phyloP scores from a whole-genome alignment of 2,888 invertebrate genomes.

The Conops quadrifasciatus region DNA sequence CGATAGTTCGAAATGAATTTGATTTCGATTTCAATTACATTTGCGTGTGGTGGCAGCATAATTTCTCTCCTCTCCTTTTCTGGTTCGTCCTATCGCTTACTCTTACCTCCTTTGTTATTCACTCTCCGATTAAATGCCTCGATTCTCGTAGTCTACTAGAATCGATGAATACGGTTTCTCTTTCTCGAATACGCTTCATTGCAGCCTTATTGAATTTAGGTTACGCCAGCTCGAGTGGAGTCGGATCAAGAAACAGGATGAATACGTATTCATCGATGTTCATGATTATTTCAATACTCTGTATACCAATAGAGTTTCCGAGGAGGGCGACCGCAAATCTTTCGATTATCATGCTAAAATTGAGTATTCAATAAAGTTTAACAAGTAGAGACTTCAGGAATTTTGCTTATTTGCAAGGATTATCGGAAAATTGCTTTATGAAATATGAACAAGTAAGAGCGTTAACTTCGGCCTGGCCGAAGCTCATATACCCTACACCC shows the following conservation, averaged over 20 bases:
- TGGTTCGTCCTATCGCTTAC: too few species aligned
- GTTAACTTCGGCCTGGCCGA: too few species aligned
- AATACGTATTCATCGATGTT: slow-evolving; percentile 4
- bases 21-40: slow-evolving; percentile 22
- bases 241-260: neutral
- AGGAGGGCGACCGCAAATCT: neutral
- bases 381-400: slow-evolving; percentile 11
- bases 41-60: neutral
- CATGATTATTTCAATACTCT: neutral
- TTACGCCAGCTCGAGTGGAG: slow-evolving; percentile 14
- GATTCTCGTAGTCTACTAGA: slow-evolving; percentile 1
- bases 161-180: neutral
- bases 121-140: neutral
- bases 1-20: slow-evolving; percentile 13
- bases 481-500: too few species aligned
- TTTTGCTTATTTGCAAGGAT: neutral
- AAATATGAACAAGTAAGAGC: too few species aligned
- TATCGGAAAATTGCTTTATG: neutral
- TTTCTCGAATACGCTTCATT: neutral
- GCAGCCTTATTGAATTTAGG: slow-evolving; percentile 15
- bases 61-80: neutral
- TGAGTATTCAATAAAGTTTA: neutral
- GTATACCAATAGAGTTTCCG: neutral
- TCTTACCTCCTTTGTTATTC: neutral
- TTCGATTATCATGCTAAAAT: neutral